Evolutionary conservation across 2,797 vertebrate species (phyloP).

Genomic region (Chrysocyon brachyurus): DNA sequence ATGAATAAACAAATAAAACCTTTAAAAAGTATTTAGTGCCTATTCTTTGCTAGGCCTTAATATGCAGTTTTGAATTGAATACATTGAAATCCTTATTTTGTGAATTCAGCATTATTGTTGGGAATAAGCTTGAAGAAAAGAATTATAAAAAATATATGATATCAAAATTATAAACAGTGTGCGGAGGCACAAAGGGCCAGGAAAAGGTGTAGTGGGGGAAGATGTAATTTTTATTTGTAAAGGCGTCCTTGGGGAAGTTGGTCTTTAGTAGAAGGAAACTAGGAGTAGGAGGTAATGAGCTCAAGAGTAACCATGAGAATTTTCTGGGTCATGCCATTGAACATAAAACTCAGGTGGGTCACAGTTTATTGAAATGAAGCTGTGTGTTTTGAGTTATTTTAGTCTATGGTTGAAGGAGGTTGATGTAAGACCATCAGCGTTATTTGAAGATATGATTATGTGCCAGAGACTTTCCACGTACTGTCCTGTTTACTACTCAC

Average conservation of each 20-base stretch:
- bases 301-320: background rate
- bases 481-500: background rate
- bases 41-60: background rate
- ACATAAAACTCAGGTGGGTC: background rate
- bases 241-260: background rate
- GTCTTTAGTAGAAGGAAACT: background rate
- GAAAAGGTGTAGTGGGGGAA: background rate
- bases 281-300: background rate
- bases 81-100: background rate
- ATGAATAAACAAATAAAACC: too few species aligned
- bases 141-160: background rate
- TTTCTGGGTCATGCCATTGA: background rate
- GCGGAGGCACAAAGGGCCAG: background rate
- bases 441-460: background rate
- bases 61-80: background rate
- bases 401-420: background rate
- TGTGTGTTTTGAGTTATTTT: background rate
- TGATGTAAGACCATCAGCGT: background rate
- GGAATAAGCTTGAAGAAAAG: background rate
- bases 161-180: background rate
- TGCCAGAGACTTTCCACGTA: background rate
- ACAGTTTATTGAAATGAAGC: background rate
- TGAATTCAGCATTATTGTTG: background rate
- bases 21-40: background rate
- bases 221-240: background rate